Percentiles rank a stretch among this genome's conserved stretches.
Evolutionary conservation across 1,140 invertebrate genomes (phyloP).

Genomic region (Phymorhynchus buccinoides): DNA sequence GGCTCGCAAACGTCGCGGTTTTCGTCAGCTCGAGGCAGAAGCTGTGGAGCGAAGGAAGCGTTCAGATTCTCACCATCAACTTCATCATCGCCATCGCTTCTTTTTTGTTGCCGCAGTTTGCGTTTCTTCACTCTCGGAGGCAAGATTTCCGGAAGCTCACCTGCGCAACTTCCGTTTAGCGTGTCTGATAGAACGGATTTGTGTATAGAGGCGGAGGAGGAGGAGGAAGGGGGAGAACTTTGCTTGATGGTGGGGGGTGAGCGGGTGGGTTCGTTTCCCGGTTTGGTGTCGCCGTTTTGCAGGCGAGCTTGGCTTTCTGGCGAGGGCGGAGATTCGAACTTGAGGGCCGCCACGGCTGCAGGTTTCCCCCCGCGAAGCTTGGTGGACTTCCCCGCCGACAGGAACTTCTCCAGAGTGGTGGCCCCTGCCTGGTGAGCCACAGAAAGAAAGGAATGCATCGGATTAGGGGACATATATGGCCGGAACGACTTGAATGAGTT

Average conservation of each 20-base stretch:
- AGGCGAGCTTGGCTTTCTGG: neutral
- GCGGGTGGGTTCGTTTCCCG: no score
- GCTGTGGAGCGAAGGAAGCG: no score
- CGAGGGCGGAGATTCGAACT: neutral
- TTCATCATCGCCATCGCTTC: no score
- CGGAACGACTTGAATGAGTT: no score
- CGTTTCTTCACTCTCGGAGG: neutral
- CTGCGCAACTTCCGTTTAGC: no score
- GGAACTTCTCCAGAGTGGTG: conserved; percentile 52
- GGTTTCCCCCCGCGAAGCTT: neutral
- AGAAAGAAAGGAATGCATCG: no score
- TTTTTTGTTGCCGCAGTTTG: neutral
- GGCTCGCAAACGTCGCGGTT: conserved; percentile 1
- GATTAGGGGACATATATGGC: neutral
- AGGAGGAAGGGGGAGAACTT: neutral
- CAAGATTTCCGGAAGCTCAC: no score
- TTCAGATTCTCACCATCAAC: conserved; percentile 42
- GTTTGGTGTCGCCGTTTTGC: no score
- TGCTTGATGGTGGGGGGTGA: no score
- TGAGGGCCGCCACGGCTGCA: neutral
- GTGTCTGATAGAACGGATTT: no score
- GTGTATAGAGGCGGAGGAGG: no score
- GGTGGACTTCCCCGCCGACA: conserved; percentile 31
- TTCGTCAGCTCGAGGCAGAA: no score
- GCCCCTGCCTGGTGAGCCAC: conserved; percentile 17